Base-by-base conservation (phyloP, 2,888 invertebrate genomes). In the Drosophila putrida region DNA sequence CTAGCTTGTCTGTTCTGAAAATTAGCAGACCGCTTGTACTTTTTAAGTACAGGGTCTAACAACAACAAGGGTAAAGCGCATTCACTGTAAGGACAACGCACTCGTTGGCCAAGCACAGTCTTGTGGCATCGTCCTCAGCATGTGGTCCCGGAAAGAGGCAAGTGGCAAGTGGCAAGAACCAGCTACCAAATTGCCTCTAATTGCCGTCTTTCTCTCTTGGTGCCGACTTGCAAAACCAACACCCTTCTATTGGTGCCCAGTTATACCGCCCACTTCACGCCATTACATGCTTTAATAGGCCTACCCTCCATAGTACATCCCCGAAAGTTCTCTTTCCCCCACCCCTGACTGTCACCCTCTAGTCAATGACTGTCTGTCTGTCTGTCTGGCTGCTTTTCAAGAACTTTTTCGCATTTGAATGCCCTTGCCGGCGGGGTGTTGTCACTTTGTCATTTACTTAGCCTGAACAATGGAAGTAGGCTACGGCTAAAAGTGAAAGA, bases 251-350 rank as follows among this genome's bases (percentile, higher is more conserved):
- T 44, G 64, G 49, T 64, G 67, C 77, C 65, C 62, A 68, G 72
- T 62, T 72, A 67, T 64, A 71, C 80, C 80, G 78, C 80, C 82
- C 70, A 73, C 79, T 86, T 86, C 82, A 88, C 79, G 77, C 88
- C 82, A 85, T 86, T 86, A 88, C 85, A 86, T 72, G 81, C 82
- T 82, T 86, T 86, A 88, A 86, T 86, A 88, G 82, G 85, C 88
- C 61, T 61, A 27, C 33, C 59, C 31, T 54, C 33, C 33, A n/a
- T 13, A 28, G 73, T 50, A 70, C 80, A 66, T 70, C 65, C 76
- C 70, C 74, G 67, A 64, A 64, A 71, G 61, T 75, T n/a, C 11
- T 10, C 36, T 10, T 15, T 20, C 11, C 27, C 15, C 20, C 27
- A 6, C 27, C 15, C 20, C 27, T 11, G 4, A 43, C 25, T 33